phyloP scores from a whole-genome alignment of 2,797 vertebrate genomes.

The Takifugu rubripes region DNA sequence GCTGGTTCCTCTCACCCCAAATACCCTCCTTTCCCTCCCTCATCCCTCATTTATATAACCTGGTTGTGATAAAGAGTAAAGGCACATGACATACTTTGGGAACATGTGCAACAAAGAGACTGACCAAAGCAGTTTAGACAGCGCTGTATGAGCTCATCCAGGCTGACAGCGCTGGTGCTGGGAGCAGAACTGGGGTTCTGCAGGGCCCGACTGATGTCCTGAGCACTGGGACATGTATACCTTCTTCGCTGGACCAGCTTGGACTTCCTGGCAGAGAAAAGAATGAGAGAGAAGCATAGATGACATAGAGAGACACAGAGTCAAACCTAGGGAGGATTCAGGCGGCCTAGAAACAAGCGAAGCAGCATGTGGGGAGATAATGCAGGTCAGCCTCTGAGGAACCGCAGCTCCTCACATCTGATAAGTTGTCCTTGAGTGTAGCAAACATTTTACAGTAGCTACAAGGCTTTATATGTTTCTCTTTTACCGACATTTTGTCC shows the following conservation, averaged over 20 bases:
- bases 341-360: conserved; percentile 40
- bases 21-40: conserved; percentile 22
- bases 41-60: conserved; percentile 64
- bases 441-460: background rate
- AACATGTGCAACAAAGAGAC: conserved; percentile 27
- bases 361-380: conserved; percentile 36
- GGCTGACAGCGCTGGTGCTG: conserved; percentile 77
- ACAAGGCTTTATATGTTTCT: conserved; percentile 3
- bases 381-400: conserved; percentile 45
- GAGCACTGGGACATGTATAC: conserved; percentile 88
- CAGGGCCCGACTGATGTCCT: conserved; percentile 85
- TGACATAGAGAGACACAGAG: conserved; percentile 4
- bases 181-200: conserved; percentile 71
- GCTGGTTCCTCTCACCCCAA: conserved; percentile 33
- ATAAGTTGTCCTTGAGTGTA: conserved; percentile 26
- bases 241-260: conserved; percentile 75
- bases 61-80: conserved; percentile 42
- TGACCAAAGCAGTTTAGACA: conserved; percentile 88
- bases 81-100: conserved; percentile 45
- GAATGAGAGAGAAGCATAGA: conserved; percentile 11
- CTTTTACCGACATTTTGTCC: background rate
- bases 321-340: background rate
- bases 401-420: conserved; percentile 46
- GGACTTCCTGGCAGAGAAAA: conserved; percentile 74
- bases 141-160: conserved; percentile 86